phyloP scores from a whole-genome alignment of 2,113 vertebrate genomes.

The Oreotrochilus melanogaster region DNA sequence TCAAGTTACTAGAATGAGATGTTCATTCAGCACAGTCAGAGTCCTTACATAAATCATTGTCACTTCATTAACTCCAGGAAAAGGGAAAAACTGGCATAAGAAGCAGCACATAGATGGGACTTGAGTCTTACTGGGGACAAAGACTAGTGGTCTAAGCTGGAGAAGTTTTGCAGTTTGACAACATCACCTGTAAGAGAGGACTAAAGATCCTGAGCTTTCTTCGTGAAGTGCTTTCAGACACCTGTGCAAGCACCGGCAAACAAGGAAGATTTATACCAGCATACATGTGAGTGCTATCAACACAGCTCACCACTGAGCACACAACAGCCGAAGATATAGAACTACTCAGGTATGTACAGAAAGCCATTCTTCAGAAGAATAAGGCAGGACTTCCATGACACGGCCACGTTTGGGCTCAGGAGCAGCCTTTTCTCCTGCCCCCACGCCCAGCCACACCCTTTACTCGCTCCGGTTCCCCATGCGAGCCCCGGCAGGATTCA shows the following conservation, averaged over 20 bases:
- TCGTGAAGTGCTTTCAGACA: neutral
- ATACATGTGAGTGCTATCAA: accelerated
- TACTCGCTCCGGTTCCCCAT: neutral
- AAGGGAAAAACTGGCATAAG: neutral
- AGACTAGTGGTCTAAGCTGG: neutral
- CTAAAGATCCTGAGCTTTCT: neutral
- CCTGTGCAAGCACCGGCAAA: neutral
- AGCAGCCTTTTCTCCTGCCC: neutral
- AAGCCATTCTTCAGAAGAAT: neutral
- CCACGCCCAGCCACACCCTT: neutral
- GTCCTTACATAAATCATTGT: neutral
- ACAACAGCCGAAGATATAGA: neutral
- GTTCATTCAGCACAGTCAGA: neutral
- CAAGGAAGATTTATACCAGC: neutral
- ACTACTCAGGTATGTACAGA: accelerated
- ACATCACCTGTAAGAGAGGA: neutral
- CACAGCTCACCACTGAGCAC: neutral
- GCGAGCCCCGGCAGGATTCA: neutral
- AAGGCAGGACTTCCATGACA: neutral
- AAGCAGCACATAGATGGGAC: neutral
- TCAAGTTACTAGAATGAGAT: neutral
- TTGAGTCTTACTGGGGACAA: accelerated
- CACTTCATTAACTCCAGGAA: neutral
- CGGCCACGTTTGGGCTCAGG: neutral
- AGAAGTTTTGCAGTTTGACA: neutral